Conservation (phyloP, 30 jellyfish, hydroid and myxozoan species). For the Turritopsis rubra region DNA sequence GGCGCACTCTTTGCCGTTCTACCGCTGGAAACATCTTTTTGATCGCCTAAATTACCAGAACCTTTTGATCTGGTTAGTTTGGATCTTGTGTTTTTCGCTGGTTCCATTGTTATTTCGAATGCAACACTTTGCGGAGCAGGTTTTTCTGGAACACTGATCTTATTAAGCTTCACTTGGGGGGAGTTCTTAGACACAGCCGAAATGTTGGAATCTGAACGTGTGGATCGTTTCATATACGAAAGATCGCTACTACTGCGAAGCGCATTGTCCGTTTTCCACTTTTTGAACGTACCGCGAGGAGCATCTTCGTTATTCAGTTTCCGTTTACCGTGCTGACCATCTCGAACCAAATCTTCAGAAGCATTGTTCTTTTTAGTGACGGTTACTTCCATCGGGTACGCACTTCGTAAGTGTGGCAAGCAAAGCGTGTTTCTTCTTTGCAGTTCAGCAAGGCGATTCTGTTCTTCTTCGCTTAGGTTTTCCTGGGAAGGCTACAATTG, state of each 20-base stretch:
- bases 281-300: slow-evolving; percentile 34
- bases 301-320: slow-evolving; percentile 24
- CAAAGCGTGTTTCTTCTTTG: slow-evolving; percentile 82
- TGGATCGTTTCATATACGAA: slow-evolving; percentile 4
- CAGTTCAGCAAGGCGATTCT: slow-evolving; percentile 48
- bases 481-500: slow-evolving; percentile 2
- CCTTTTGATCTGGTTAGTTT: slow-evolving; percentile 21
- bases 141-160: not conserved
- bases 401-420: slow-evolving; percentile 69
- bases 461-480: slow-evolving; percentile 20
- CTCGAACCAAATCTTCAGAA: slow-evolving; percentile 9
- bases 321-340: slow-evolving; percentile 27
- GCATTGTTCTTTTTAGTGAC: slow-evolving; percentile 12
- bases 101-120: slow-evolving; percentile 31
- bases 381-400: slow-evolving; percentile 71
- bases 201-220: slow-evolving; percentile 23
- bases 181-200: not conserved
- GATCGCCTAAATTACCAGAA: not conserved
- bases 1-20: slow-evolving; percentile 11
- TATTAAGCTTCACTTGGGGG: not conserved
- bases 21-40: not conserved
- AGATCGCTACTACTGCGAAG: slow-evolving; percentile 27
- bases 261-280: slow-evolving; percentile 31
- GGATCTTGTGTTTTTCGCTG: slow-evolving; percentile 20
- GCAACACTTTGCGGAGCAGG: slow-evolving; percentile 19